Evolutionary conservation across 2,888 invertebrate genomes (phyloP).

Genomic region (Poecilobothrus nobilitatus): DNA sequence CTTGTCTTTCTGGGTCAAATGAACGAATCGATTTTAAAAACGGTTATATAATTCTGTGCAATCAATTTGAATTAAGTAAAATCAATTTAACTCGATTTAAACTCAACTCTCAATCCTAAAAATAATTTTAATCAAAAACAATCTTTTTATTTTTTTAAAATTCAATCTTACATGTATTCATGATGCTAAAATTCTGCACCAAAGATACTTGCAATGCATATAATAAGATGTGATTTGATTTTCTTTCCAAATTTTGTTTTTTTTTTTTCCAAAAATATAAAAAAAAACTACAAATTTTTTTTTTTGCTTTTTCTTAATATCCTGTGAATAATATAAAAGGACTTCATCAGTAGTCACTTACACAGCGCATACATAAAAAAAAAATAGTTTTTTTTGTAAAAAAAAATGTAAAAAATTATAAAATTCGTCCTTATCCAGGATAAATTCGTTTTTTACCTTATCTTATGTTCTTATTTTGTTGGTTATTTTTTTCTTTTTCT

Average conservation of each 20-base stretch:
- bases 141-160: too few species aligned
- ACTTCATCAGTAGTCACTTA: background rate
- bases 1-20: too few species aligned
- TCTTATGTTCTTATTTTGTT: background rate
- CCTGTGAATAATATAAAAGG: background rate
- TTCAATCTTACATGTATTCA: too few species aligned
- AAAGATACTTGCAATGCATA: too few species aligned
- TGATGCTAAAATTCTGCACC: too few species aligned
- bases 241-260: background rate
- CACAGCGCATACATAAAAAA: background rate
- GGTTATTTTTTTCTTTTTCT: too few species aligned
- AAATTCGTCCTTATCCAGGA: conserved; percentile 4
- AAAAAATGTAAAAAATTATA: background rate
- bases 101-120: too few species aligned
- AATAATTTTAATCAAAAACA: too few species aligned
- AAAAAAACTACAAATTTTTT: background rate
- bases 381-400: background rate
- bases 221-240: background rate
- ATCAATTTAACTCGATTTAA: too few species aligned
- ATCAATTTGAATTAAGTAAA: too few species aligned
- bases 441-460: conserved; percentile 1
- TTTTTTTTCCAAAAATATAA: background rate
- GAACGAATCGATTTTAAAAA: too few species aligned
- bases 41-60: too few species aligned
- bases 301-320: background rate